phyloP scores from a whole-genome alignment of 2,888 invertebrate genomes.

The Odontocolon sp. region DNA sequence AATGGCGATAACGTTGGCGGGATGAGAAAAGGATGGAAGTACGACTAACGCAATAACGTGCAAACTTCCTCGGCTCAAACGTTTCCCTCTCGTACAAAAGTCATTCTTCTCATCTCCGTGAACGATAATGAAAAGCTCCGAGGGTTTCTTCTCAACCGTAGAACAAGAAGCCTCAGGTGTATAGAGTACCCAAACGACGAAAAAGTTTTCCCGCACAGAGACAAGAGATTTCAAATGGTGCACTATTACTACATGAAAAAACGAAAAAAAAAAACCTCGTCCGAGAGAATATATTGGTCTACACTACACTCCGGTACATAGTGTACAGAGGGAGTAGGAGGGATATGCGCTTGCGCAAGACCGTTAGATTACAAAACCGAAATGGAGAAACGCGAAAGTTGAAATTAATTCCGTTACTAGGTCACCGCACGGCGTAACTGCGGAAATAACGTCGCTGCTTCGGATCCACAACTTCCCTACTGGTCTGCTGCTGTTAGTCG shows the following conservation, averaged over 20 bases:
- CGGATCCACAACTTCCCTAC: constrained; percentile 55
- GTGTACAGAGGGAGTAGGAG: constrained; percentile 24
- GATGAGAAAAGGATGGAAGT: neutral
- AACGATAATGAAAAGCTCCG: constrained; percentile 51
- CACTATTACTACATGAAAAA: constrained; percentile 36
- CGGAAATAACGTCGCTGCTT: constrained; percentile 60
- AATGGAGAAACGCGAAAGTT: constrained; percentile 61
- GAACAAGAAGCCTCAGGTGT: constrained; percentile 16
- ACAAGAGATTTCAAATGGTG: constrained; percentile 51
- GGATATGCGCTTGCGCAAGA: constrained; percentile 33
- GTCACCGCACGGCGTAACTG: constrained; percentile 55
- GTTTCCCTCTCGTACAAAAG: constrained; percentile 42
- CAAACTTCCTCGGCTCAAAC: constrained; percentile 45
- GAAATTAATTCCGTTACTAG: constrained; percentile 63
- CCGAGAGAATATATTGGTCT: constrained; percentile 20
- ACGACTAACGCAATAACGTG: constrained; percentile 46
- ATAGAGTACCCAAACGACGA: constrained; percentile 3
- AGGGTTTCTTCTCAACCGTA: constrained; percentile 20
- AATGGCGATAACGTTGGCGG: no score
- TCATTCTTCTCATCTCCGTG: constrained; percentile 46
- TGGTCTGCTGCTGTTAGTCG: constrained; percentile 13
- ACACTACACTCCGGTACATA: constrained; percentile 16
- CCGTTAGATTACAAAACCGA: constrained; percentile 60
- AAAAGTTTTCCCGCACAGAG: constrained; percentile 35
- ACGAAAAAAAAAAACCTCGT: constrained; percentile 40